Evolutionary conservation across 1,140 invertebrate species (phyloP).

Genomic region (Drosophila saltans): DNA sequence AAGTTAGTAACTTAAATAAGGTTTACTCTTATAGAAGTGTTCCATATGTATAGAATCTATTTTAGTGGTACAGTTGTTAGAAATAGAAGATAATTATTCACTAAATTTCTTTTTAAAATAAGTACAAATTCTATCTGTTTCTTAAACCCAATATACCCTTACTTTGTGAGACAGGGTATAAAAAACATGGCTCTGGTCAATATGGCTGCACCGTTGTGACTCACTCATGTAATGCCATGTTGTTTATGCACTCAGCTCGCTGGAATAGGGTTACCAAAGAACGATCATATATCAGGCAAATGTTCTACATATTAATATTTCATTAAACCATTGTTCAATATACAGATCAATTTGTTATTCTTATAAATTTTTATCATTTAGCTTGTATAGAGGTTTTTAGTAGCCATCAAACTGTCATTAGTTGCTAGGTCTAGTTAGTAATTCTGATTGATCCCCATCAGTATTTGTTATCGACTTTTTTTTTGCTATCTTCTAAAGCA

Average conservation of each 20-base stretch:
- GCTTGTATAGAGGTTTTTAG: background rate
- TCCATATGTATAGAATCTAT: too few relatives aligned
- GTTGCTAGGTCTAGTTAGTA: constrained; percentile 42
- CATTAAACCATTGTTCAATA: background rate
- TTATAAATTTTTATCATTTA: background rate
- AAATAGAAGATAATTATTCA: too few relatives aligned
- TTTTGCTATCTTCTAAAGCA: constrained; percentile 5
- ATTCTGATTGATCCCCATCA: constrained; percentile 59
- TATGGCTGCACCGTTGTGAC: constrained; percentile 71
- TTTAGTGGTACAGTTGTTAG: too few relatives aligned
- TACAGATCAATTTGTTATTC: constrained; percentile 15
- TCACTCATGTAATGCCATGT: constrained; percentile 40
- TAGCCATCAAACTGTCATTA: background rate
- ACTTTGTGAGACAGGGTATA: background rate
- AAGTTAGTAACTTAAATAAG: too few relatives aligned
- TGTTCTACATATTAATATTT: background rate
- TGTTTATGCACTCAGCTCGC: constrained; percentile 27
- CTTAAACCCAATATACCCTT: background rate
- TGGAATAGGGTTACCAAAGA: constrained; percentile 50
- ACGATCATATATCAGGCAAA: constrained; percentile 13
- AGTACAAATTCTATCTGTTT: too few relatives aligned
- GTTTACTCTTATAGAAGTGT: too few relatives aligned
- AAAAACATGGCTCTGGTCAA: constrained; percentile 62
- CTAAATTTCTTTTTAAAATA: too few relatives aligned
- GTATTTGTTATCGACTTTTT: constrained; percentile 18